phyloP scores from a whole-genome alignment of 2,113 vertebrate species.

The Trichomycterus rosablanca region DNA sequence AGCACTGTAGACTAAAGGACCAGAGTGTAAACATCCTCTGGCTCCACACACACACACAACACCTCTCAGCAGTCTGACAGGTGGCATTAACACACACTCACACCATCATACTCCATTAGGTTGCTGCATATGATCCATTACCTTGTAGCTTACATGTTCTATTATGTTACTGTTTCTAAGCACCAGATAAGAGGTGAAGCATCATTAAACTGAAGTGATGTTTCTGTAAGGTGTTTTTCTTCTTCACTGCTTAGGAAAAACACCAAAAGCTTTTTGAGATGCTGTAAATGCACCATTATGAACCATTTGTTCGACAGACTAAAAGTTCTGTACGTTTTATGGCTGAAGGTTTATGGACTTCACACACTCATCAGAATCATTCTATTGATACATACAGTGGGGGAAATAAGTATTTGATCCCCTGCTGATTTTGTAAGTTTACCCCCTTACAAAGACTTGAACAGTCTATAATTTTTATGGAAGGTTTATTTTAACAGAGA shows the following conservation, averaged over 20 bases:
- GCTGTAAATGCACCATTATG: too few relatives aligned
- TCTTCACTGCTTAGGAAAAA: not conserved
- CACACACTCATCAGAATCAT: too few relatives aligned
- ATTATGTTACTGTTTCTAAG: not conserved
- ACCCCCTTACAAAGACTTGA: too few relatives aligned
- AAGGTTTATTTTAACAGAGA: too few relatives aligned
- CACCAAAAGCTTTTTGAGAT: too few relatives aligned
- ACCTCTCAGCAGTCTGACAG: slow-evolving; percentile 1
- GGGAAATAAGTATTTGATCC: too few relatives aligned
- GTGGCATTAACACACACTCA: not conserved
- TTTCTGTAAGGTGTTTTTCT: not conserved
- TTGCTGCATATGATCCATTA: not conserved
- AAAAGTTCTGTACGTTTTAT: too few relatives aligned
- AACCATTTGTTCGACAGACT: too few relatives aligned
- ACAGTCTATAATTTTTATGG: too few relatives aligned
- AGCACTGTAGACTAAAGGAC: not conserved
- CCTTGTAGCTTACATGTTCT: not conserved
- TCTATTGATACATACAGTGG: too few relatives aligned
- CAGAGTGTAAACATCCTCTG: slow-evolving; percentile 1
- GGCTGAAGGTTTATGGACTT: too few relatives aligned
- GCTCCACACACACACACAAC: not conserved
- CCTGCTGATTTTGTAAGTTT: too few relatives aligned
- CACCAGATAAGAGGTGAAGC: not conserved
- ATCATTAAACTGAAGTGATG: not conserved
- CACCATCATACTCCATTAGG: not conserved